Conservation (phyloP, 30 jellyfish, hydroid and myxozoan genomes). For the Calvadosia cruxmelitensis region DNA sequence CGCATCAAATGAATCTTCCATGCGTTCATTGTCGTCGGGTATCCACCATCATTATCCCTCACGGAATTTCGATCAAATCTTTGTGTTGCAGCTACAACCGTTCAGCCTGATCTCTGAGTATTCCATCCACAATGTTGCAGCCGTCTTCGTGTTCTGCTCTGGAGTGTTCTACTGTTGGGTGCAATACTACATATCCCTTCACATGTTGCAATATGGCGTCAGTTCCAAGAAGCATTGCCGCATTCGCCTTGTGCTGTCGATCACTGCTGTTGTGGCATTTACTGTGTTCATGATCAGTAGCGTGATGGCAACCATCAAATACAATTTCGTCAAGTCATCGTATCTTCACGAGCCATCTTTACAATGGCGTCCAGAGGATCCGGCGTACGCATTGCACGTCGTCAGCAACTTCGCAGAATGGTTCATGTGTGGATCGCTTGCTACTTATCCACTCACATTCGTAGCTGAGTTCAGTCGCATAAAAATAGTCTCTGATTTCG, state of each 20-base stretch:
- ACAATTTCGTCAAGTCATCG: constrained; percentile 15
- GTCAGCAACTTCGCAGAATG: constrained; percentile 62
- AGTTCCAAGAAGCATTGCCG: constrained; percentile 36
- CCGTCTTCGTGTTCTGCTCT: constrained; percentile 58
- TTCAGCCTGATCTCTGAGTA: constrained; percentile 51
- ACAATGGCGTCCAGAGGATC: constrained; percentile 74
- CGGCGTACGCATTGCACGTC: constrained; percentile 61
- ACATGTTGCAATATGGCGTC: constrained; percentile 35
- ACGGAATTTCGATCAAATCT: too few species aligned
- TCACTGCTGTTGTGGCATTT: constrained; percentile 33
- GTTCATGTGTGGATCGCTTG: constrained; percentile 71
- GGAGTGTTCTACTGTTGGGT: constrained; percentile 55
- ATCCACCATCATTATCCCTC: too few species aligned
- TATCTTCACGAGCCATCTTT: constrained; percentile 23
- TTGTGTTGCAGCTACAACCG: constrained; percentile 37
- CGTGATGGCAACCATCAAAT: constrained; percentile 30
- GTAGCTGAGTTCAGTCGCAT: constrained; percentile 47
- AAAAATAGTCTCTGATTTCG: constrained; percentile 64
- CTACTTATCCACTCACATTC: constrained; percentile 43
- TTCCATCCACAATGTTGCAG: constrained; percentile 81
- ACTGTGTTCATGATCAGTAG: constrained; percentile 37
- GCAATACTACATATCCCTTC: constrained; percentile 45
- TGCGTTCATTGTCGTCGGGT: background rate
- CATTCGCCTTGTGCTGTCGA: constrained; percentile 35
- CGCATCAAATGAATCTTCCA: background rate